Percentiles rank a stretch among this genome's conserved stretches.
These are phyloP conservation scores for Barbus barbus DNA, from an alignment of 2,113 vertebrate genomes.

Conservation along the genomic window DNA sequence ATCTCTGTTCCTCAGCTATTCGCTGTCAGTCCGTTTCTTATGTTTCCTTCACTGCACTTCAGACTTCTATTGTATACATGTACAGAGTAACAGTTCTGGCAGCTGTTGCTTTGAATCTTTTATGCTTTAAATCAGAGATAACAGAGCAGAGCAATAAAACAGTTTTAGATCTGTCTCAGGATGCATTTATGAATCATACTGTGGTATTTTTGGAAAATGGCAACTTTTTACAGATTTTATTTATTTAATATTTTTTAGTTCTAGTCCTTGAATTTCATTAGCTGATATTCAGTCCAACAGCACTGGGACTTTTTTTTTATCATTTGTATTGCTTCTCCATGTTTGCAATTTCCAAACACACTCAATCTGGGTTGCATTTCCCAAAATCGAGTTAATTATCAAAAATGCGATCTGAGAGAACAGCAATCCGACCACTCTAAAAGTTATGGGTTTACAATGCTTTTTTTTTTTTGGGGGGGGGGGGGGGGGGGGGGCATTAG, in stretches of 20 bases:
- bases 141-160: constrained; percentile 7
- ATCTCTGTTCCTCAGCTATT: constrained; percentile 27
- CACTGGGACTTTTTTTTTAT: background rate
- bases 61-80: background rate
- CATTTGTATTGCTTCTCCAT: background rate
- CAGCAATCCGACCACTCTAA: background rate
- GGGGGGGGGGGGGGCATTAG: too few relatives aligned
- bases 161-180: background rate
- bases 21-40: background rate
- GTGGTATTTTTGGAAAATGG: background rate
- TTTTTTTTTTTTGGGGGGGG: too few relatives aligned
- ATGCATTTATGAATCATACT: constrained; percentile 8
- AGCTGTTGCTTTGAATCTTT: constrained; percentile 37
- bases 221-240: background rate
- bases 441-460: too few relatives aligned
- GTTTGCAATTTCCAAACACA: background rate
- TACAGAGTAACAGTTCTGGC: constrained; percentile 13
- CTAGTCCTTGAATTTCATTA: background rate
- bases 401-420: background rate
- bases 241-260: background rate
- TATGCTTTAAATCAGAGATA: constrained; percentile 25
- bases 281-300: constrained; percentile 4
- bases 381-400: background rate
- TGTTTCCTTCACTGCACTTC: constrained; percentile 13
- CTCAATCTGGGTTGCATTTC: background rate